These are phyloP conservation scores for Drosophila pseudoobscura DNA, from an alignment of 1,140 invertebrate species.

Conservation along the genomic window DNA sequence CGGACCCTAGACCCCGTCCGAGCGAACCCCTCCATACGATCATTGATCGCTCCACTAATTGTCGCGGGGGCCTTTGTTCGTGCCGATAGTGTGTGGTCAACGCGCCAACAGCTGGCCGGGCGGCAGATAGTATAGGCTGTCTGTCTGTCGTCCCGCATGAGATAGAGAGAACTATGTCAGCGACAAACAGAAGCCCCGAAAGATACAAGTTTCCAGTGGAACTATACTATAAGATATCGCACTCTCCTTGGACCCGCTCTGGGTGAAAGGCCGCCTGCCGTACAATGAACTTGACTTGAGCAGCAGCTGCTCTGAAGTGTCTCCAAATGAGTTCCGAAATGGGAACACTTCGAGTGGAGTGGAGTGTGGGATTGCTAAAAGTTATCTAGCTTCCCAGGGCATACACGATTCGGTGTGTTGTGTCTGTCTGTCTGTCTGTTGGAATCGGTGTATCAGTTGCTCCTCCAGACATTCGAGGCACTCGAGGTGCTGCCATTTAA, in stretches of 20 bases:
- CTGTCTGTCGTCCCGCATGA: background rate
- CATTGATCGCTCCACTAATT: constrained; percentile 81
- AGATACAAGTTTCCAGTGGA: constrained; percentile 29
- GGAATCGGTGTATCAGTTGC: background rate
- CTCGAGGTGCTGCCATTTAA: constrained; percentile 15
- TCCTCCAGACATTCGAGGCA: background rate
- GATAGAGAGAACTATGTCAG: constrained; percentile 34
- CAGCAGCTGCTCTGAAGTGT: constrained; percentile 42
- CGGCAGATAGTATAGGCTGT: constrained; percentile 44
- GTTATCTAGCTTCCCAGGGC: background rate
- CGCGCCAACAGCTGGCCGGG: background rate
- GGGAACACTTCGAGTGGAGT: constrained; percentile 32
- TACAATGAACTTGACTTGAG: constrained; percentile 55
- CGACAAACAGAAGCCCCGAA: constrained; percentile 10
- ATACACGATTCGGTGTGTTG: constrained; percentile 1
- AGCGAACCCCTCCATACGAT: constrained; percentile 3
- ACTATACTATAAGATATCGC: constrained; percentile 1
- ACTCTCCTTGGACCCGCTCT: constrained; percentile 14
- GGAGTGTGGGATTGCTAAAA: constrained; percentile 2
- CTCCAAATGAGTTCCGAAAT: constrained; percentile 20
- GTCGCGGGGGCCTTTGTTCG: constrained; percentile 67
- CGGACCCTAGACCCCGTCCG: constrained; percentile 44
- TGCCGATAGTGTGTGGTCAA: constrained; percentile 59
- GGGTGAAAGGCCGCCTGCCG: constrained; percentile 61
- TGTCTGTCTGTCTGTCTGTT: no score